Evolutionary conservation across 2,113 vertebrate genomes (phyloP), one percentile per base, ranked within the genome.

Genomic region (Tylochromis polylepis): DNA sequence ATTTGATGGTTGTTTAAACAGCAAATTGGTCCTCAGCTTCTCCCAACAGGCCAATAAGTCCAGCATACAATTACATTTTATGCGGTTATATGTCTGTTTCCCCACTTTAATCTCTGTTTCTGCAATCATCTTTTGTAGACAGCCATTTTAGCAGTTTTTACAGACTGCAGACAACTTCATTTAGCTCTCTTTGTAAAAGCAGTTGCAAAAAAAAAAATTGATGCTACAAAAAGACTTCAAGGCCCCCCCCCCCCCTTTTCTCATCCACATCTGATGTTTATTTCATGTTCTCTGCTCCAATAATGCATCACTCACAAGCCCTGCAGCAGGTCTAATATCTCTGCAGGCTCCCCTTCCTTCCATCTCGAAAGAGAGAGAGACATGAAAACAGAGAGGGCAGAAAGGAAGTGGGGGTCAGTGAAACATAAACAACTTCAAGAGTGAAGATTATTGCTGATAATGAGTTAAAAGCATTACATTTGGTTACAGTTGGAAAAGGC

Each of bases 1-100:
- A 94, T 94, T 91, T 93, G 91, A 94, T 90, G 91, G 90, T 91
- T 93, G 87, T 94, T 94, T 95, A 93, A 93, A 92, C 93, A 91
- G 90, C 88, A 94, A 95, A 95, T 90, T 93, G 90, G 88, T 90
- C 59, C 79, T 82, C 77, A 65, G 84, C 89, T 85, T 94, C 91
- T 88, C 93, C 89, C 91, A 91, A 90, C 80, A 89, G 92, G n/a
- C 91, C 91, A 83, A 83, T 88, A 91, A 78, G 79, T 93, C 90
- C 86, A 82, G 84, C 89, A 86, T 87, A 92, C 92, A 93, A 93
- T 94, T 94, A 93, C 87, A 92, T 91, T 87, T 89, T 84, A 85
- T 67, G 78, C 82, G 62, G 38, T 91, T 84, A 78, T 86, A 89
- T 88, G 78, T 87, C 86, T 87, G 81, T 89, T 87, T 89, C 51